A percentile compares a stretch with the other conserved stretches of the same genome.
phyloP scores from a whole-genome alignment of 2,113 vertebrate species.

The Melanotaenia duboulayi region DNA sequence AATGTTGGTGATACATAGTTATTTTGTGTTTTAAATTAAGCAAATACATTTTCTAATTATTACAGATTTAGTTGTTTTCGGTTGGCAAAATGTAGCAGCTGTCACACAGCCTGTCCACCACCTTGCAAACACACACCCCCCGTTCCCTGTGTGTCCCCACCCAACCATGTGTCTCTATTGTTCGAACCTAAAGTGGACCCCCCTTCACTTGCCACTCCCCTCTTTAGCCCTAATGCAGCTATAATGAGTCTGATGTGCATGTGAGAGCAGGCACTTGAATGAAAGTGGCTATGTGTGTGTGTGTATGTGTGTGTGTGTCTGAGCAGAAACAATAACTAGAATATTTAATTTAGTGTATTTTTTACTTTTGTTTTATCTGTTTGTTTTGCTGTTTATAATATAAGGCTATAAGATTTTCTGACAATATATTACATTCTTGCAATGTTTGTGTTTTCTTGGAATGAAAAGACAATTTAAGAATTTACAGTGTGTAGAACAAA shows the following conservation, averaged over 20 bases:
- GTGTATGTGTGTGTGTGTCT: not conserved
- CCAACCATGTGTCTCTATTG: conserved; percentile 79
- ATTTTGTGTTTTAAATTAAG: too few relatives aligned
- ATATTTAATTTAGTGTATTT: not conserved
- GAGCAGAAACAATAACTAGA: not conserved
- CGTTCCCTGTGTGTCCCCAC: conserved; percentile 42
- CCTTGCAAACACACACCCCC: conserved; percentile 31
- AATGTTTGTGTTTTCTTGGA: not conserved
- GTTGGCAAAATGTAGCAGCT: conserved; percentile 68
- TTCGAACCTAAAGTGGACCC: conserved; percentile 57
- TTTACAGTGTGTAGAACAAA: not conserved
- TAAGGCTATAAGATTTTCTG: not conserved
- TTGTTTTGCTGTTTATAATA: not conserved
- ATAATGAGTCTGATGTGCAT: conserved; percentile 33
- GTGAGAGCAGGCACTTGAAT: conserved; percentile 11
- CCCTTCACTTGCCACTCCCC: conserved; percentile 25
- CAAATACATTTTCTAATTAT: not conserved
- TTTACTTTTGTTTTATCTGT: not conserved
- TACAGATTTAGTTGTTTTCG: conserved; percentile 18
- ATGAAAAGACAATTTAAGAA: not conserved
- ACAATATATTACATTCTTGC: not conserved
- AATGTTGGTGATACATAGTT: too few relatives aligned
- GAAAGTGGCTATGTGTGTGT: not conserved
- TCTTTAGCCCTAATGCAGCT: conserved; percentile 45
- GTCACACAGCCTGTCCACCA: conserved; percentile 52